Conservation (phyloP, 2,797 vertebrate species). For the Hippopotamyrus pictus region DNA sequence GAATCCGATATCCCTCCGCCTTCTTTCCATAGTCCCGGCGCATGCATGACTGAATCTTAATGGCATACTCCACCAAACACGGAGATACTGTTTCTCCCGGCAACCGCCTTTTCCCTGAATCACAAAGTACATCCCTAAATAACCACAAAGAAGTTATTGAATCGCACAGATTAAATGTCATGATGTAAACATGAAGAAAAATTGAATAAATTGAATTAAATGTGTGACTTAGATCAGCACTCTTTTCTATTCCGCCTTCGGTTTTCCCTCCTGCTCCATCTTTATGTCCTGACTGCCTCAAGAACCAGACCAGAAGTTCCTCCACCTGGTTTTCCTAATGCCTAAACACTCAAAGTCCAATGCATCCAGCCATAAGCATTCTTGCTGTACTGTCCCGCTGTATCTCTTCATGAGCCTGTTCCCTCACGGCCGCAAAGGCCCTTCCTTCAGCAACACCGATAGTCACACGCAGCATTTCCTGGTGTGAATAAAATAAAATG, state of each 20-base stretch:
- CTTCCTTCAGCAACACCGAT: not conserved
- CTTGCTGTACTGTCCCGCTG: not conserved
- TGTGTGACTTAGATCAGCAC: not conserved
- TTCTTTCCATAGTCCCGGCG: not conserved
- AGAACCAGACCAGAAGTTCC: not conserved
- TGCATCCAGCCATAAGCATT: not conserved
- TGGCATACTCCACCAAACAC: not conserved
- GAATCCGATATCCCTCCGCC: not conserved
- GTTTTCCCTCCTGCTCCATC: not conserved
- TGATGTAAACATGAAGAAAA: not conserved
- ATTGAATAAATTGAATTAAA: not conserved
- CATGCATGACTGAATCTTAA: not conserved
- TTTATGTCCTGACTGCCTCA: not conserved
- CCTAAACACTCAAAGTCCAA: not conserved
- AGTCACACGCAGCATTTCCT: not conserved
- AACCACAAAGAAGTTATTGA: not conserved
- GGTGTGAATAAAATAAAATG: not conserved
- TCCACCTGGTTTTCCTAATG: not conserved
- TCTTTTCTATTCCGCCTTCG: not conserved
- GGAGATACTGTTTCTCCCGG: not conserved
- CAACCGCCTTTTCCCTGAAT: not conserved
- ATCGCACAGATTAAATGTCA: not conserved
- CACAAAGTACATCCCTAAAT: not conserved
- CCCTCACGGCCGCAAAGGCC: not conserved
- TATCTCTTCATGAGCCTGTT: not conserved